Evolutionary conservation across 92 coral and sea anemone genomes (phyloP), one percentile per base, ranked within the genome.

Genomic region (Desmophyllum pertusum): DNA sequence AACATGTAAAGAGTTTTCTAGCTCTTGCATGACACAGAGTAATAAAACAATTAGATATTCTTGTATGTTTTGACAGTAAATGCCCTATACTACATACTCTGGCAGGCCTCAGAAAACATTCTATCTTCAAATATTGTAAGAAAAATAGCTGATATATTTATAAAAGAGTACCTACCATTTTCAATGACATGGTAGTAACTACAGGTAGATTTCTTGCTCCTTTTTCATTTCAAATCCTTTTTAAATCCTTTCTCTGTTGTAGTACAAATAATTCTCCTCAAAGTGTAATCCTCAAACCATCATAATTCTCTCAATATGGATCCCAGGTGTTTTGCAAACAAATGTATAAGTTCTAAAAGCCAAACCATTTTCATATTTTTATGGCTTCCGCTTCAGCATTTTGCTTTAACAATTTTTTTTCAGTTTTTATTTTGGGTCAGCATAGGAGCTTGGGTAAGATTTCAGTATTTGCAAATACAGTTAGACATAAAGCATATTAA

Each of bases 401-500:
- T 0, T n/a, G 84, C 42, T 66, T 25, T 50, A 2, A 45, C 66
- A 30, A 55, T n/a, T 8, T 14, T 25, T 45, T 82, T 73, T 71
- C 71, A 42, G n/a, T 73, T 80, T 81, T 71, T 10, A 53, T 30
- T 29, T 21, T 59, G 18, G 52, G 55, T 41, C 43, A 13, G 43
- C 59, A 9, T 7, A 52, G 39, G 39, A 42, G 33, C 70, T 53
- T 39, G 35, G 53, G 39, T 25, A 37, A 55, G 36, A 53, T 15
- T 42, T 82, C 37, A 36, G 11, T 42, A 50, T 85, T 81, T 75
- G 88, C 84, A 80, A 75, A 86, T 89, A 81, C 73, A 75, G 76
- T 46, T 50, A 82, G 55, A 71, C 6, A 87, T 62, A 81, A 68
- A 51, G 74, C 76, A 42, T 62, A 89, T 89, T 89, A 89, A 89